These are phyloP conservation scores for Drosophila melanica DNA, from an alignment of 1,140 invertebrate species.

Conservation along the genomic window DNA sequence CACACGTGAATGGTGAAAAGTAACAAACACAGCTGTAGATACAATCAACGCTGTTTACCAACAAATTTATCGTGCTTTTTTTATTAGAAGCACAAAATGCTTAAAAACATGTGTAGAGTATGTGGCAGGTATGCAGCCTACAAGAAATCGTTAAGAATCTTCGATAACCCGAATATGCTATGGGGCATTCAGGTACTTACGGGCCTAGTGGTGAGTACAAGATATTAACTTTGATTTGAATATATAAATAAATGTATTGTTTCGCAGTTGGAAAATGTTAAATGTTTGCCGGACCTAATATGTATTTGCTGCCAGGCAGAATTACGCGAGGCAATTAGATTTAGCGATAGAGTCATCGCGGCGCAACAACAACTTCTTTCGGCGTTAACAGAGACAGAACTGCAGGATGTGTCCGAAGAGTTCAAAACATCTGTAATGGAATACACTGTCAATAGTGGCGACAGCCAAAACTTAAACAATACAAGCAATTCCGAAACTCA, in stretches of 20 bases:
- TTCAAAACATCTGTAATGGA: constrained; percentile 34
- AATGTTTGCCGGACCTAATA: constrained; percentile 43
- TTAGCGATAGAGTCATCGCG: constrained; percentile 51
- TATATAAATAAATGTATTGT: not conserved
- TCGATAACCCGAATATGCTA: constrained; percentile 44
- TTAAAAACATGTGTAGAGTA: constrained; percentile 43
- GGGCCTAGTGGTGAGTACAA: constrained; percentile 40
- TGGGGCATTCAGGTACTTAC: constrained; percentile 53
- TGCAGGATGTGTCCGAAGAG: constrained; percentile 21
- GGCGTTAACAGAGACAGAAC: constrained; percentile 28
- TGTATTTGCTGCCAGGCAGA: constrained; percentile 54
- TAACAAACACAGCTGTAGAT: constrained; percentile 20
- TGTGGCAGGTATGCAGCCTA: constrained; percentile 44
- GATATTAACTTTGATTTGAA: not conserved
- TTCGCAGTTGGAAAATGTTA: constrained; percentile 42
- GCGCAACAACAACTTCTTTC: constrained; percentile 44
- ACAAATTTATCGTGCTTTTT: constrained; percentile 3
- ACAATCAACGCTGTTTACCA: constrained; percentile 15
- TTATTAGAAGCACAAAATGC: constrained; percentile 40
- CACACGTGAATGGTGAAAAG: constrained; percentile 23
- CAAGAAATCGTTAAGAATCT: constrained; percentile 46
- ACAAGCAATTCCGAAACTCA: not conserved
- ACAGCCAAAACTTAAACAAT: not conserved
- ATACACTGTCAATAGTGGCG: not conserved
- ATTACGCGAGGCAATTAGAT: constrained; percentile 43